These are phyloP conservation scores for Microplitis deprimator DNA, from an alignment of 2,888 invertebrate genomes.

Conservation along the genomic window DNA sequence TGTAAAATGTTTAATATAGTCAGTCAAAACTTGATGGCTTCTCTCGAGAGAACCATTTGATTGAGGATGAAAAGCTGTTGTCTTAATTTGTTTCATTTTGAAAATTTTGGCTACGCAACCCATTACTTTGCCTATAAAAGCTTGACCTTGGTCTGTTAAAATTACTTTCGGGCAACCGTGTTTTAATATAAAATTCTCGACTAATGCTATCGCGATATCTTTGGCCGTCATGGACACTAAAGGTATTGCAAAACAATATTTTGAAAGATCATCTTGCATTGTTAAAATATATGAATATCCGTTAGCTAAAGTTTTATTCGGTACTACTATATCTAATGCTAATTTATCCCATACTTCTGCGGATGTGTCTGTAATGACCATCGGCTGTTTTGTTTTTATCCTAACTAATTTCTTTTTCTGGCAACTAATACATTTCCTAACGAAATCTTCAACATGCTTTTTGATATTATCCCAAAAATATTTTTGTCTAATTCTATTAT, in stretches of 20 bases:
- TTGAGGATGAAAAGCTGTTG: constrained; percentile 41
- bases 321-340: constrained; percentile 50
- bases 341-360: constrained; percentile 41
- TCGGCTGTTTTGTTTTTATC: constrained; percentile 42
- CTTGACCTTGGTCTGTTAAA: constrained; percentile 39
- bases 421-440: constrained; percentile 45
- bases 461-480: constrained; percentile 25
- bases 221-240: constrained; percentile 2
- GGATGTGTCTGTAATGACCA: constrained; percentile 48
- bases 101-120: constrained; percentile 28
- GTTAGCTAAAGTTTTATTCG: constrained; percentile 30
- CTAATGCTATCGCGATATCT: constrained; percentile 31
- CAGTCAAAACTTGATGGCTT: constrained; percentile 17
- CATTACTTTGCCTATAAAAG: constrained; percentile 29
- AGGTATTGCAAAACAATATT: constrained; percentile 40
- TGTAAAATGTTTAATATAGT: constrained; percentile 29
- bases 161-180: constrained; percentile 34
- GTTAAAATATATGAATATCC: constrained; percentile 42
- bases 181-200: constrained; percentile 24
- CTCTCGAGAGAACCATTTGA: constrained; percentile 40
- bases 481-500: constrained; percentile 5
- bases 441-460: constrained; percentile 44
- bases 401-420: constrained; percentile 48
- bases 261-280: constrained; percentile 38
- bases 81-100: constrained; percentile 38